Evolutionary conservation across 2,888 invertebrate genomes (phyloP).

Genomic region (Eilema caniola): DNA sequence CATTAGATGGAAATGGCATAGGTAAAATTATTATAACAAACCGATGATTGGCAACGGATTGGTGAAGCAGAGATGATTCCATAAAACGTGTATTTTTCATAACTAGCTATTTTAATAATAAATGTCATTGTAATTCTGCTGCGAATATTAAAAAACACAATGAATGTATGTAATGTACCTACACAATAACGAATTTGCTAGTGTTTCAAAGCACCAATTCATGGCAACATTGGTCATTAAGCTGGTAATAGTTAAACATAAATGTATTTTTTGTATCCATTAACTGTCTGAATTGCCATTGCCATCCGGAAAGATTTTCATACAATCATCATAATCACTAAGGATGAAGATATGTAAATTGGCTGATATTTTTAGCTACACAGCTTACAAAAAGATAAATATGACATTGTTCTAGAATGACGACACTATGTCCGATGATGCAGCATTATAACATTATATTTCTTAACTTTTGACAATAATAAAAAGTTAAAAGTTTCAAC

Average conservation of each 20-base stretch:
- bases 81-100: not conserved
- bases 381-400: not conserved
- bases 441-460: not conserved
- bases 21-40: not conserved
- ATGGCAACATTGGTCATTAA: constrained; percentile 8
- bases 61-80: not conserved
- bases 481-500: no score
- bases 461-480: no score
- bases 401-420: not conserved
- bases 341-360: not conserved
- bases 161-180: no score
- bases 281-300: not conserved
- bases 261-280: constrained; percentile 10
- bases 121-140: not conserved
- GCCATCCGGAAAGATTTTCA: not conserved
- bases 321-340: not conserved
- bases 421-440: not conserved
- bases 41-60: not conserved
- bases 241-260: constrained; percentile 1
- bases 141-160: not conserved
- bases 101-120: not conserved
- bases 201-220: constrained; percentile 1
- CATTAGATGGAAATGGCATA: no score
- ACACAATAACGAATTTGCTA: not conserved
- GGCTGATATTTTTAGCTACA: not conserved